Evolutionary conservation across 1,140 invertebrate genomes (phyloP).

Genomic region (Pseudomyrmex flavicornis): DNA sequence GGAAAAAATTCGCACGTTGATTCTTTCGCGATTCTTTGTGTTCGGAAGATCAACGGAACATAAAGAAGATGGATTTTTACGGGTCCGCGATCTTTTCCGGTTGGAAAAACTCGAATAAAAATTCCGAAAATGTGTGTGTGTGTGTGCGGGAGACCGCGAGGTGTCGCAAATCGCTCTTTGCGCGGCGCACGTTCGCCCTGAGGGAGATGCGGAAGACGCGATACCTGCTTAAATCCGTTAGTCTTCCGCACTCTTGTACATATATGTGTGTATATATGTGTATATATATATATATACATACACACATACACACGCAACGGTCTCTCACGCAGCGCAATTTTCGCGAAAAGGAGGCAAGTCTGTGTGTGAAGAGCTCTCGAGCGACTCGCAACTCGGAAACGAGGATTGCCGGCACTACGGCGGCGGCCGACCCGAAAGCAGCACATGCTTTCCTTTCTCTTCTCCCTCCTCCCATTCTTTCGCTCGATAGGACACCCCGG

Average conservation of each 20-base stretch:
- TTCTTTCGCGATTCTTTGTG: too few species aligned
- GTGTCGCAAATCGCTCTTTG: slow-evolving; percentile 40
- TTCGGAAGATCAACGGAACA: too few species aligned
- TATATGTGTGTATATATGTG: too few species aligned
- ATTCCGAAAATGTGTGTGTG: not conserved
- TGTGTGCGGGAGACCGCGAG: slow-evolving; percentile 9
- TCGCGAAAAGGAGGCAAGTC: slow-evolving; percentile 11
- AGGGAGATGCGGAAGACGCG: slow-evolving; percentile 13
- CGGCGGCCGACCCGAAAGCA: slow-evolving; percentile 37
- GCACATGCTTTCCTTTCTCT: slow-evolving; percentile 49
- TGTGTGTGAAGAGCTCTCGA: slow-evolving; percentile 53
- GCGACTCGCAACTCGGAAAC: slow-evolving; percentile 73
- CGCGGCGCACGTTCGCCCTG: not conserved
- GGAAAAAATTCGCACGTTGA: too few species aligned
- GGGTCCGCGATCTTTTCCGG: too few species aligned
- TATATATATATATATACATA: too few species aligned
- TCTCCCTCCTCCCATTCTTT: slow-evolving; percentile 23
- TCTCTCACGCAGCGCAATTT: slow-evolving; percentile 57
- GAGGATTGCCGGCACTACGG: slow-evolving; percentile 49
- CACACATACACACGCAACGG: not conserved
- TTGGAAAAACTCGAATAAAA: too few species aligned
- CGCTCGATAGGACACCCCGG: slow-evolving; percentile 1
- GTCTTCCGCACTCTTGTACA: slow-evolving; percentile 38
- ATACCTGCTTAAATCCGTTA: slow-evolving; percentile 61
- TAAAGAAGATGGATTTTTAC: too few species aligned